Evolutionary conservation across 2,113 vertebrate species (phyloP).

Genomic region (Cairina moschata): DNA sequence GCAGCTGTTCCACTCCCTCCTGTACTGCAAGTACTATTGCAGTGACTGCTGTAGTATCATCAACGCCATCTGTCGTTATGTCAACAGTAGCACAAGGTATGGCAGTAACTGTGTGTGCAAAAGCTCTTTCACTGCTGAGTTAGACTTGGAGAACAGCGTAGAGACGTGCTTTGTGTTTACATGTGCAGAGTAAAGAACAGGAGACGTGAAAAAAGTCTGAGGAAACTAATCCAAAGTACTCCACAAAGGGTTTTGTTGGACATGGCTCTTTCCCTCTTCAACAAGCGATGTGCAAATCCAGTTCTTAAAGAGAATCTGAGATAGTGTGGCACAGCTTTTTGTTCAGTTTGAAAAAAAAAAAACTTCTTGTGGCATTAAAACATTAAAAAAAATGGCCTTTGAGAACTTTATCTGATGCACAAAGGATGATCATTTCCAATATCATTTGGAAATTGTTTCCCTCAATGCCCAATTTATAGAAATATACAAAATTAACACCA

Average conservation of each 20-base stretch:
- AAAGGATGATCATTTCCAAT: background rate
- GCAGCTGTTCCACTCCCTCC: slow-evolving; percentile 74
- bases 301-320: background rate
- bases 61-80: slow-evolving; percentile 92
- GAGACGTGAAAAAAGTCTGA: background rate
- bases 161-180: background rate
- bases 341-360: background rate
- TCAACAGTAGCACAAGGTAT: slow-evolving; percentile 91
- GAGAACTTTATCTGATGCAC: background rate
- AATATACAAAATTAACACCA: background rate
- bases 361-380: background rate
- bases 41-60: slow-evolving; percentile 92
- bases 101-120: background rate
- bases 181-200: background rate
- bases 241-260: background rate
- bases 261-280: background rate
- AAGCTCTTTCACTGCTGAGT: background rate
- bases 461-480: background rate
- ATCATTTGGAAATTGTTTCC: background rate
- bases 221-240: background rate
- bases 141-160: fast-evolving
- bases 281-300: background rate
- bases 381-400: background rate
- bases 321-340: background rate
- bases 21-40: slow-evolving; percentile 81